Percentiles rank a stretch among this genome's conserved stretches.
These are phyloP conservation scores for Trypoxylon attenuatum DNA, from an alignment of 2,888 invertebrate genomes.

Conservation along the genomic window DNA sequence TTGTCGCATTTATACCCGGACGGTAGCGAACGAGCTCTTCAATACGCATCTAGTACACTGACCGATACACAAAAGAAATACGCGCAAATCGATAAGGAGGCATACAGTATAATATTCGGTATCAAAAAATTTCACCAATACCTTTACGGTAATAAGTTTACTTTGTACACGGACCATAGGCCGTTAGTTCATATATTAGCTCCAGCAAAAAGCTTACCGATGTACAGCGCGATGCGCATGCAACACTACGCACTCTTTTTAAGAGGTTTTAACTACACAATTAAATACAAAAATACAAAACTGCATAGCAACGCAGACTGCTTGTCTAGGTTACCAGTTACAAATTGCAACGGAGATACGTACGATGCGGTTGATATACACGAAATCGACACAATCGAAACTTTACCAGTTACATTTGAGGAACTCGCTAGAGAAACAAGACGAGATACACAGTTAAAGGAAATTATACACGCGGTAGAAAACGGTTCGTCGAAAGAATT, in stretches of 20 bases:
- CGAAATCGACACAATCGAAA: neutral
- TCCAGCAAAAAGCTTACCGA: too few relatives aligned
- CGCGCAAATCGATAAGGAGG: too few relatives aligned
- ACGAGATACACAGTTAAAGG: neutral
- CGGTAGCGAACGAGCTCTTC: conserved; percentile 1
- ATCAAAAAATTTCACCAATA: too few relatives aligned
- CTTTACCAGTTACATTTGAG: conserved; percentile 1
- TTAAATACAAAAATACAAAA: too few relatives aligned
- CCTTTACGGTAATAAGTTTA: too few relatives aligned
- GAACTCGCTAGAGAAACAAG: neutral
- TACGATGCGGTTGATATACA: conserved; percentile 2
- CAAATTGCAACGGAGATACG: neutral
- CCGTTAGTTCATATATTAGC: too few relatives aligned
- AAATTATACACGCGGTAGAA: neutral
- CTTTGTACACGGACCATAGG: too few relatives aligned
- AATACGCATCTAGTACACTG: conserved; percentile 6
- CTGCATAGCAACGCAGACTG: conserved; percentile 6
- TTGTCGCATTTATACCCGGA: conserved; percentile 3
- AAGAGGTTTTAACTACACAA: too few relatives aligned
- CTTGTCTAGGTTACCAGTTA: neutral
- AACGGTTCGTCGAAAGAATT: neutral
- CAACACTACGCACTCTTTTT: conserved; percentile 8
- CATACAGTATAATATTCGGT: too few relatives aligned
- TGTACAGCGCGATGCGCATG: conserved; percentile 9
- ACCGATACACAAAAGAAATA: neutral